Conservation (phyloP, 2,888 invertebrate species). For the Cyclophora punctaria region DNA sequence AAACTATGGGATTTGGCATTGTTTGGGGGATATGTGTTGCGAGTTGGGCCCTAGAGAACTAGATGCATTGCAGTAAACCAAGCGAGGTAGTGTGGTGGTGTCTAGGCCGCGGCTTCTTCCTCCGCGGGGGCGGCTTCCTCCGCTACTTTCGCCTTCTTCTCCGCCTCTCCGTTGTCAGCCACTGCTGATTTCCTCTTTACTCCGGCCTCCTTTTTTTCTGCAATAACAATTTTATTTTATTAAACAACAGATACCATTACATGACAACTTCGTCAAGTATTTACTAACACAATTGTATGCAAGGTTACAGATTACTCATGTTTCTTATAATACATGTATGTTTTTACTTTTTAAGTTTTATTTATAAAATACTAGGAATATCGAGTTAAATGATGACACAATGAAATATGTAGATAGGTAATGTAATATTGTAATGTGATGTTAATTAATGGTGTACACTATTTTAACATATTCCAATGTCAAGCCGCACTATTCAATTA, state of each 20-base stretch:
- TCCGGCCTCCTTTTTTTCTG: slow-evolving; percentile 69
- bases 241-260: background rate
- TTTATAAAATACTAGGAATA: too few relatives aligned
- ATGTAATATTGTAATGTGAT: too few relatives aligned
- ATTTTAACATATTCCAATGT: too few relatives aligned
- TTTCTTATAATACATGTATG: background rate
- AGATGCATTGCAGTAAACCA: slow-evolving; percentile 73
- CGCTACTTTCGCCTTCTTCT: slow-evolving; percentile 82
- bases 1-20: slow-evolving; percentile 50
- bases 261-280: background rate
- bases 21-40: slow-evolving; percentile 49
- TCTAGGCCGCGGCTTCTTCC: slow-evolving; percentile 76
- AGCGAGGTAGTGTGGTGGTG: slow-evolving; percentile 30
- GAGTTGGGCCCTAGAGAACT: slow-evolving; percentile 67
- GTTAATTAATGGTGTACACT: too few relatives aligned
- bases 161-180: slow-evolving; percentile 71
- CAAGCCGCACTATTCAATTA: too few relatives aligned
- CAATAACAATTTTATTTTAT: slow-evolving; percentile 23
- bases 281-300: background rate
- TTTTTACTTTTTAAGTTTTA: too few relatives aligned
- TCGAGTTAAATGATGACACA: too few relatives aligned
- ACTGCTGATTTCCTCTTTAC: slow-evolving; percentile 83
- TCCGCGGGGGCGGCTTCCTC: slow-evolving; percentile 75
- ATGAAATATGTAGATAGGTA: too few relatives aligned
- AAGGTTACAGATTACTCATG: background rate